These are phyloP conservation scores for Nesoenas mayeri DNA, from an alignment of 2,113 vertebrate genomes.

Conservation along the genomic window DNA sequence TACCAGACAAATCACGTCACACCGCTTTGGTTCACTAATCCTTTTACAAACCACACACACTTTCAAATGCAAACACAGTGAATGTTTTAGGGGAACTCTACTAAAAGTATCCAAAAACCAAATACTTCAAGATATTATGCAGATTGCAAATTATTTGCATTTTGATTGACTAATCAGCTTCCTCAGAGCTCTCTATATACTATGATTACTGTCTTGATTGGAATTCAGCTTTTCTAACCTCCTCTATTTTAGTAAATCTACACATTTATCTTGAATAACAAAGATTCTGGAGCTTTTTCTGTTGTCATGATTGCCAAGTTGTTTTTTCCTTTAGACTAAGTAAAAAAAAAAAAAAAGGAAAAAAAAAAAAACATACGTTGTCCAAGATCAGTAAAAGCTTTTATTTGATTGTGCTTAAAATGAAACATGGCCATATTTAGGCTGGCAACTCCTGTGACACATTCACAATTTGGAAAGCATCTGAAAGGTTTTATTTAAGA, in stretches of 20 bases:
- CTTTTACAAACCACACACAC: neutral
- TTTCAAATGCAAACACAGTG: neutral
- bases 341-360: neutral
- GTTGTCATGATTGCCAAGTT: rapidly evolving
- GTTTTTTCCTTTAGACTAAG: neutral
- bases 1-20: neutral
- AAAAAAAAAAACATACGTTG: neutral
- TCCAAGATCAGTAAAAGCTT: neutral
- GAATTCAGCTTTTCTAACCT: neutral
- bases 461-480: neutral
- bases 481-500: neutral
- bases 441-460: neutral
- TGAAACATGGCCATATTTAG: neutral
- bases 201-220: neutral
- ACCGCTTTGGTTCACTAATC: neutral
- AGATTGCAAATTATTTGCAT: conserved; percentile 10
- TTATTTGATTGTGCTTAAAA: neutral
- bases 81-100: neutral
- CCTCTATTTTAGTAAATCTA: neutral
- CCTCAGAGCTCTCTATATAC: neutral
- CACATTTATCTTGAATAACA: neutral
- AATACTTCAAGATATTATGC: neutral
- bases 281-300: neutral
- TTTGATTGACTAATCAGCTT: conserved; percentile 36
- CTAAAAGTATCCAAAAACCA: neutral